Base-by-base conservation (phyloP, 2,113 vertebrate genomes). In the Hippocampus abdominalis region DNA sequence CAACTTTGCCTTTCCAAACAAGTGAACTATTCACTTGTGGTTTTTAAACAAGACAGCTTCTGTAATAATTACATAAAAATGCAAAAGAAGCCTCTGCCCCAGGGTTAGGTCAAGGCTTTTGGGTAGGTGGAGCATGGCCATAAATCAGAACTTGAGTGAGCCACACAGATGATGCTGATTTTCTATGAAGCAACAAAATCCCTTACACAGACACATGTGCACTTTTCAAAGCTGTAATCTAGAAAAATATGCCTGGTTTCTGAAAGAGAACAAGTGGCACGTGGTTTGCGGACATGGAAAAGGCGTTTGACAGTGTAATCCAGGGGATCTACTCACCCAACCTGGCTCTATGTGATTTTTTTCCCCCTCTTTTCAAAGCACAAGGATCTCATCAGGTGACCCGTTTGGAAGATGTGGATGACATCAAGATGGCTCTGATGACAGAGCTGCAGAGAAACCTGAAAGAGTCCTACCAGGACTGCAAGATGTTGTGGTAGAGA, bases 101-200 rank as follows among this genome's bases (percentile, higher is more conserved):
- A 29, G 53, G 79, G 70, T 73, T 82, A 77, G 62, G 62, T 66
- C 46, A 49, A 65, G 60, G 25, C 59, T 53, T 67, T 68, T 49
- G n/a, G 74, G 59, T 73, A 79, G 69, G 69, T 66, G 9, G 71
- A 59, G 71, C 29, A 57, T 46, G 29, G 65, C 25, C 64, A 86
- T 87, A 83, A 83, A 86, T 87, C 81, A 79, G 42, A 77, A 67
- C 64, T 46, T 64, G 53, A 71, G 82, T 67, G 71, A 78, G 64
- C 73, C 74, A 65, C 11, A 69, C 72, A 72, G 70, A 76, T 65
- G 54, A 71, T 48, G 62, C 29, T 56, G 51, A 49, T 59, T 79
- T 71, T 32, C 69, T 32, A 66, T 81, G 73, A 10, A 2, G 54
- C 10, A 11, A 77, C 39, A 54, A n/a, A 63, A 29, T 69, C 40